Percentiles rank a stretch among this genome's conserved stretches.
Conservation (phyloP, 2,797 vertebrate genomes). For the Anguilla anguilla region DNA sequence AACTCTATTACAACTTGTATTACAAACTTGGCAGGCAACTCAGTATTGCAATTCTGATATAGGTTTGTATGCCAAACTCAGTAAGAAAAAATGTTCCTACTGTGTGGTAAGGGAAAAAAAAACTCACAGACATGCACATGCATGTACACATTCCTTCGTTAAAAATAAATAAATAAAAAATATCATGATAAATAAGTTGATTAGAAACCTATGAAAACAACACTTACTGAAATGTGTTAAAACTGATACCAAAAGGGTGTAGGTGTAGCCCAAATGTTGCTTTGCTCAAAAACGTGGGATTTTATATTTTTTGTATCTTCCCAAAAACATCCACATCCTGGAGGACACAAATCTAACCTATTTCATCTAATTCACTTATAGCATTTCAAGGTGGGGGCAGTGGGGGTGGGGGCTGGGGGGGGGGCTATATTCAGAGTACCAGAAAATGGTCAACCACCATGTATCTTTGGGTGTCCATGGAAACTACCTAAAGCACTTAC, state of each 20-base stretch:
- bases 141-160: neutral
- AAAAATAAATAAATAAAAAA: neutral
- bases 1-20: neutral
- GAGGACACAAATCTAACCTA: neutral
- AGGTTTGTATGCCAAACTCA: no score
- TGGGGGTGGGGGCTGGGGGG: no score
- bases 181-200: neutral
- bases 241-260: no score
- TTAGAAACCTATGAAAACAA: neutral
- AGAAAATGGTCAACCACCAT: conserved; percentile 37
- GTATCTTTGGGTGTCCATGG: conserved; percentile 88
- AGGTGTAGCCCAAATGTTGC: no score
- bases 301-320: no score
- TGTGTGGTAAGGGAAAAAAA: neutral
- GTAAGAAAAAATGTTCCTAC: neutral
- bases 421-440: neutral
- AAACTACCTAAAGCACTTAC: conserved; percentile 82
- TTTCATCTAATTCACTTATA: neutral
- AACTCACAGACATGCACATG: neutral
- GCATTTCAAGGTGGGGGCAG: neutral
- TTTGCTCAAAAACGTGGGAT: no score
- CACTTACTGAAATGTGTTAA: no score
- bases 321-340: no score
- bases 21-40: neutral
- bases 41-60: no score